phyloP scores from a whole-genome alignment of 2,113 vertebrate genomes.

The Trichechus manatus region DNA sequence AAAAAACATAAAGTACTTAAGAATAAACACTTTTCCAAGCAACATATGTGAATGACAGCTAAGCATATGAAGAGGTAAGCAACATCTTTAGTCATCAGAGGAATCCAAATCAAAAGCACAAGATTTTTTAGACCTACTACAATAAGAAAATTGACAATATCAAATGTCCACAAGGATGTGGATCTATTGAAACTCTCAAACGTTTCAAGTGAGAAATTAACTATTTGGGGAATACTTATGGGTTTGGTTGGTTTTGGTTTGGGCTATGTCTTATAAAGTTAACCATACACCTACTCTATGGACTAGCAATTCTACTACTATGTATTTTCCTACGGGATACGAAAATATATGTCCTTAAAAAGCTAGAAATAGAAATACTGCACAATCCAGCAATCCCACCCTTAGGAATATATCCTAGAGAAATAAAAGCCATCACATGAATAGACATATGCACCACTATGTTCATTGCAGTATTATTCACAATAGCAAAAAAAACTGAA shows the following conservation, averaged over 20 bases:
- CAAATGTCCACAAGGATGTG: no score
- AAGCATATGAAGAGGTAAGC: background rate
- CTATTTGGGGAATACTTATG: background rate
- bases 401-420: no score
- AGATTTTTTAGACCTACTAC: background rate
- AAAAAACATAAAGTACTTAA: background rate
- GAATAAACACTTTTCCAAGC: background rate
- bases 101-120: background rate
- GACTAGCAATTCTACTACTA: background rate
- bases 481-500: no score
- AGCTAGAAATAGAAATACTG: no score
- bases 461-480: no score
- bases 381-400: no score
- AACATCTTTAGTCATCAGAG: background rate
- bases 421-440: no score
- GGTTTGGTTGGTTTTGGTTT: no score
- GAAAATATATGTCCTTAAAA: background rate
- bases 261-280: background rate
- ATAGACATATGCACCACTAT: no score
- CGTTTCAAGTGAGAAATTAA: background rate
- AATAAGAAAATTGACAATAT: background rate
- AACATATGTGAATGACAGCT: background rate
- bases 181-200: background rate
- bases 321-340: background rate
- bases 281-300: background rate